Conservation (phyloP, 1,140 invertebrate genomes). For the Cydia pomonella region DNA sequence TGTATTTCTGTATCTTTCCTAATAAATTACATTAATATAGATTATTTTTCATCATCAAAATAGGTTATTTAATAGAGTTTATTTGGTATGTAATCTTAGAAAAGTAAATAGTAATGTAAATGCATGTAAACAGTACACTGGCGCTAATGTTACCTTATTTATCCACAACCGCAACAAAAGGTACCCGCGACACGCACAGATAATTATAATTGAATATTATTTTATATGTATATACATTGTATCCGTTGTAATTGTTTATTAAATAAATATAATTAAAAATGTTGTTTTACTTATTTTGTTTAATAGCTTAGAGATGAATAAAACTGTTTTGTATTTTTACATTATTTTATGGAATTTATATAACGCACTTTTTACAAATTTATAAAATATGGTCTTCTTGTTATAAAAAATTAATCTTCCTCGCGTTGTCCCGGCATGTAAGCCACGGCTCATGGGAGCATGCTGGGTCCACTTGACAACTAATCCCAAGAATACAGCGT, state of each 20-base stretch:
- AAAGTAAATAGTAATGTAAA: conserved; percentile 10
- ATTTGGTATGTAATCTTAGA: conserved; percentile 17
- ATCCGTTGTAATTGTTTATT: conserved; percentile 50
- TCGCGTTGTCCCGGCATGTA: no score
- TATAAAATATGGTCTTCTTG: no score
- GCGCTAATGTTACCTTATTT: conserved; percentile 78
- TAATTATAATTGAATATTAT: conserved; percentile 39
- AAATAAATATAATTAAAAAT: conserved; percentile 46
- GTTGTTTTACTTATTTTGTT: neutral
- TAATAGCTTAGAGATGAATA: no score
- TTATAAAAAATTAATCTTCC: no score
- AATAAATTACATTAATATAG: conserved; percentile 3
- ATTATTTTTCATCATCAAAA: conserved; percentile 33
- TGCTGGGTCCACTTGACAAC: no score
- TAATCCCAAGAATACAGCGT: no score
- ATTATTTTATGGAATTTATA: no score
- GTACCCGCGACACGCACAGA: conserved; percentile 62
- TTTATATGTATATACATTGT: conserved; percentile 45
- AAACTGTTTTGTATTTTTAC: no score
- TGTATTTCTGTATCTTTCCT: conserved; percentile 12
- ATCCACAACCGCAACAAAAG: conserved; percentile 51
- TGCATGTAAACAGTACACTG: conserved; percentile 39
- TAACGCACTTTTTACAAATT: no score
- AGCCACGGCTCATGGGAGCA: no score
- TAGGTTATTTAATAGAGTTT: conserved; percentile 19